A percentile compares a stretch with the other conserved stretches of the same genome.
Evolutionary conservation across 2,888 invertebrate species (phyloP).

Genomic region (Scrobipalpa costella): DNA sequence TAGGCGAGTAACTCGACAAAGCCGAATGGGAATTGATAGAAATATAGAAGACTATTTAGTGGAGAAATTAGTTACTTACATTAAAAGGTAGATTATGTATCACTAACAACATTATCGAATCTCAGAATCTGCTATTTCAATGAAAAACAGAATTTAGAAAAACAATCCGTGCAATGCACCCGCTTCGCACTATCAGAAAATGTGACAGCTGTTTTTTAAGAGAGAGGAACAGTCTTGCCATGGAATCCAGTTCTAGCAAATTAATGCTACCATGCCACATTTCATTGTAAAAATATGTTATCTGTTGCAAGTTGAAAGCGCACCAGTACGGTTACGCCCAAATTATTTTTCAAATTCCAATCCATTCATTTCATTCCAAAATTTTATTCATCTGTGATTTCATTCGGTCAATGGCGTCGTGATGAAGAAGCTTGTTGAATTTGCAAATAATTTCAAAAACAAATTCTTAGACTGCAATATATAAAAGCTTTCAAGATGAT

Average conservation of each 20-base stretch:
- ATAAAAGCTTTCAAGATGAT: slow-evolving; percentile 55
- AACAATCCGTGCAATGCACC: not conserved
- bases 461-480: not conserved
- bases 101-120: slow-evolving; percentile 41
- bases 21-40: not conserved
- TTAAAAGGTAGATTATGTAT: slow-evolving; percentile 45
- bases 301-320: not conserved
- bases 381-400: not conserved
- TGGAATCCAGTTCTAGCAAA: too few relatives aligned
- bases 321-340: not conserved
- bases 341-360: not conserved
- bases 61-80: slow-evolving; percentile 36
- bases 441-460: not conserved
- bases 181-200: not conserved
- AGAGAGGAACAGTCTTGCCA: too few relatives aligned
- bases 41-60: not conserved
- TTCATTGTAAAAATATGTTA: not conserved
- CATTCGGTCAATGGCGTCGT: slow-evolving; percentile 4
- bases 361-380: not conserved
- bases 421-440: not conserved
- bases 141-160: not conserved
- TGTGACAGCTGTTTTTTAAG: too few relatives aligned
- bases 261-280: too few relatives aligned
- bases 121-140: not conserved
- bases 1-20: not conserved